These are phyloP conservation scores for Archegozetes longisetosus DNA, from an alignment of 1,140 invertebrate genomes.

Conservation along the genomic window DNA sequence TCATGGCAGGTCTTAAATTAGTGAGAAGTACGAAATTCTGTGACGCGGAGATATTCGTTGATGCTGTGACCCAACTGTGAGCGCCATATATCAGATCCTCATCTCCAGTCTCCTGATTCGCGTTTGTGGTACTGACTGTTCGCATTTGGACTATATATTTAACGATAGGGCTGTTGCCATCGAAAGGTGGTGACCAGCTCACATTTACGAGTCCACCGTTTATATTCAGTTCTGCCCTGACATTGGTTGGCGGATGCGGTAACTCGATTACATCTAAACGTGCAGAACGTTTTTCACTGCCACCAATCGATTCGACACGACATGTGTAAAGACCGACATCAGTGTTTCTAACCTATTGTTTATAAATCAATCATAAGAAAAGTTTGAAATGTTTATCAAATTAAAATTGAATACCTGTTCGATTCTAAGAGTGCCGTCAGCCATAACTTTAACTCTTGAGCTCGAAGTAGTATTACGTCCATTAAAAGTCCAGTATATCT, in stretches of 20 bases:
- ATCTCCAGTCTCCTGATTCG: neutral
- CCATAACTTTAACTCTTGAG: constrained; percentile 25
- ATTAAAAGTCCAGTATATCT: constrained; percentile 74
- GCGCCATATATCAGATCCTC: constrained; percentile 6
- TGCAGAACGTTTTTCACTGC: constrained; percentile 74
- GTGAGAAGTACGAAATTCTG: constrained; percentile 60
- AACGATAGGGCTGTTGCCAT: constrained; percentile 86
- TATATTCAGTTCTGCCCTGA: constrained; percentile 46
- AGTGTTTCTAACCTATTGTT: constrained; percentile 27
- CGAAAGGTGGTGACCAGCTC: constrained; percentile 83
- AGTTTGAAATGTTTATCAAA: neutral
- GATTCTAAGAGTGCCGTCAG: constrained; percentile 34
- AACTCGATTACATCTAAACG: constrained; percentile 76
- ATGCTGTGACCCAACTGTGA: constrained; percentile 66
- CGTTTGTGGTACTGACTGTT: constrained; percentile 23
- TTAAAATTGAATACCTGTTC: constrained; percentile 21
- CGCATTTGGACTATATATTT: constrained; percentile 84
- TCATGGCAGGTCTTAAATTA: constrained; percentile 77
- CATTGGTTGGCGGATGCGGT: constrained; percentile 75
- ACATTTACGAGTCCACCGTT: constrained; percentile 52
- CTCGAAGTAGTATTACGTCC: constrained; percentile 11
- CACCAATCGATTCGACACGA: constrained; percentile 64
- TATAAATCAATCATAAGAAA: neutral
- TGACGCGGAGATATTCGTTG: constrained; percentile 63
- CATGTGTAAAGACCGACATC: constrained; percentile 36